Evolutionary conservation across 2,888 invertebrate species (phyloP).

Genomic region (Cyclophora albipunctata): DNA sequence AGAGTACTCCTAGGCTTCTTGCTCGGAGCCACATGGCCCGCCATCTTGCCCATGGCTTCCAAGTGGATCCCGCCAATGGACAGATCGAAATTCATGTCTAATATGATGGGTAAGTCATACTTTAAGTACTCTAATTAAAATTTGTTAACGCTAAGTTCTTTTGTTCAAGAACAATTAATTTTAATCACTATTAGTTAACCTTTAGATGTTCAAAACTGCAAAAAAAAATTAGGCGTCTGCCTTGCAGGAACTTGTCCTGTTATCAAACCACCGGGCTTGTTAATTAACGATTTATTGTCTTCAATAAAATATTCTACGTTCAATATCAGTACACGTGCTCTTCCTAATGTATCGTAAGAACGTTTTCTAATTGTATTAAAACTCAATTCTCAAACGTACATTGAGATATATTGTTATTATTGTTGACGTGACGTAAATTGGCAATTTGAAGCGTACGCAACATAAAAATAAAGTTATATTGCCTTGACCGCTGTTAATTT

Average conservation of each 20-base stretch:
- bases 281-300: no score
- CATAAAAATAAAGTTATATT: constrained; percentile 20
- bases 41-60: constrained; percentile 93
- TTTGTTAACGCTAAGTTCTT: not conserved
- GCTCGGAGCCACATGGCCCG: constrained; percentile 93
- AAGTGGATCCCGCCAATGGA: constrained; percentile 97
- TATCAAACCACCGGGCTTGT: no score
- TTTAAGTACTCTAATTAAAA: not conserved
- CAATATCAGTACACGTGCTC: constrained; percentile 1
- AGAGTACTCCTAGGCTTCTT: constrained; percentile 85
- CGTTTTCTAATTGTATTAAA: constrained; percentile 9
- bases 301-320: no score
- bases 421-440: constrained; percentile 18
- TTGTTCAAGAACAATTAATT: not conserved
- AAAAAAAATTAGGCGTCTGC: no score
- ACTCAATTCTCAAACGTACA: constrained; percentile 7
- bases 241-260: no score
- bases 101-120: constrained; percentile 86
- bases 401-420: constrained; percentile 1
- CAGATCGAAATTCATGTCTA: constrained; percentile 93
- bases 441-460: constrained; percentile 19
- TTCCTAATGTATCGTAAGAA: not conserved
- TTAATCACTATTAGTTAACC: not conserved
- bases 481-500: constrained; percentile 36
- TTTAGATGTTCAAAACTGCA: no score